Conservation (phyloP, 2,888 invertebrate species). For the Brenthis daphne region DNA sequence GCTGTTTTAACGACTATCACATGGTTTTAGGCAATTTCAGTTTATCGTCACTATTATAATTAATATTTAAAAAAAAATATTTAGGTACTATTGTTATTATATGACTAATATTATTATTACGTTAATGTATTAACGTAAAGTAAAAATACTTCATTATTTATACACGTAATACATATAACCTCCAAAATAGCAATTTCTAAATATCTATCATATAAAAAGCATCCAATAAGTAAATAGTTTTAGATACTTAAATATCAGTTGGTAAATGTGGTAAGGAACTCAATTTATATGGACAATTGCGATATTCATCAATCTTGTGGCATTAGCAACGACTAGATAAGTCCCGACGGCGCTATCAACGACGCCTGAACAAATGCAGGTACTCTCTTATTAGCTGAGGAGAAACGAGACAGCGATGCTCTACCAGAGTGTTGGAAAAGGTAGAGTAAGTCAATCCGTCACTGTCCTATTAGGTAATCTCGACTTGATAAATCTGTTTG, state of each 20-base stretch:
- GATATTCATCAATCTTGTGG: slow-evolving; percentile 70
- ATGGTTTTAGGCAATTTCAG: not conserved
- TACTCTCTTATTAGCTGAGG: slow-evolving; percentile 68
- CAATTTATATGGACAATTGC: slow-evolving; percentile 43
- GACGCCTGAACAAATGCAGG: slow-evolving; percentile 76
- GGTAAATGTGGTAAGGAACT: slow-evolving; percentile 25
- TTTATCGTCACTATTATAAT: too few species aligned
- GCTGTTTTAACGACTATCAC: not conserved
- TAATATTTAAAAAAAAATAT: too few species aligned
- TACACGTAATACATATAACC: too few species aligned
- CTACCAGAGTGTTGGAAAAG: slow-evolving; percentile 45
- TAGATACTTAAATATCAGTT: slow-evolving; percentile 11
- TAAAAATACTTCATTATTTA: too few species aligned
- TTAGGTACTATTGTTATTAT: too few species aligned
- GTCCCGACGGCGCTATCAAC: slow-evolving; percentile 62
- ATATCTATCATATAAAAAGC: not conserved
- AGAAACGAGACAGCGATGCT: slow-evolving; percentile 49
- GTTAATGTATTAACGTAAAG: too few species aligned
- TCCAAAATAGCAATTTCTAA: too few species aligned
- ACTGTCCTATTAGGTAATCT: slow-evolving; percentile 78
- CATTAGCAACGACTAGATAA: slow-evolving; percentile 74
- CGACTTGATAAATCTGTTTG: slow-evolving; percentile 72
- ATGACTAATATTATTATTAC: too few species aligned
- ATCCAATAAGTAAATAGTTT: not conserved
- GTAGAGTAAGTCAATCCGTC: slow-evolving; percentile 72